A percentile compares a stretch with the other conserved stretches of the same genome.
phyloP scores from a whole-genome alignment of 2,797 vertebrate species.

The Melanotaenia maccullochi region DNA sequence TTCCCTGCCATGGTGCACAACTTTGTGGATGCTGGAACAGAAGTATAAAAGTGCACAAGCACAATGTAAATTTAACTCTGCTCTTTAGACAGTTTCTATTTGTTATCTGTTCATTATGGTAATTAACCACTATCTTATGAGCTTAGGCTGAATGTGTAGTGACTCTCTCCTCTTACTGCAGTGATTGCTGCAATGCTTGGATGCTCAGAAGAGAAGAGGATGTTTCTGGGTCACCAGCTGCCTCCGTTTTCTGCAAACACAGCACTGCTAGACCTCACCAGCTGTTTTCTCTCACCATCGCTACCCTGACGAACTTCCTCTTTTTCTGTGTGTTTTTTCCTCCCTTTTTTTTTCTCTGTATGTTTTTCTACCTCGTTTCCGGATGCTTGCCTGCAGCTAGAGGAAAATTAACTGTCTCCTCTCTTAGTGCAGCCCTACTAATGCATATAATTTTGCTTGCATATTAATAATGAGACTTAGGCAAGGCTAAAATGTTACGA shows the following conservation, averaged over 20 bases:
- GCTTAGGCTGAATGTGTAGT: conserved; percentile 26
- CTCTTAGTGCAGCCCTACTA: conserved; percentile 26
- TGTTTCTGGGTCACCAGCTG: conserved; percentile 82
- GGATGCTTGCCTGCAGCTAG: conserved; percentile 62
- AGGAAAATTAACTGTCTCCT: conserved; percentile 61
- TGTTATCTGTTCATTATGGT: conserved; percentile 51
- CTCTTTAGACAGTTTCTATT: conserved; percentile 38
- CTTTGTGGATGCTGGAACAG: conserved; percentile 5
- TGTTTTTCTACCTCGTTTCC: conserved; percentile 40
- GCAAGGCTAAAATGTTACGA: conserved; percentile 42
- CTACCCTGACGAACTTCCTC: conserved; percentile 54
- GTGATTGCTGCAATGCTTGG: conserved; percentile 54
- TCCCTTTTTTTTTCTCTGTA: conserved; percentile 2
- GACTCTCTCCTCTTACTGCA: conserved; percentile 42
- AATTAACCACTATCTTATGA: conserved; percentile 48
- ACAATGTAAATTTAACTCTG: conserved; percentile 27
- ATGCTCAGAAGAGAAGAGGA: conserved; percentile 52
- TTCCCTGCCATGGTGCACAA: neutral
- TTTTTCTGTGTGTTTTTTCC: neutral
- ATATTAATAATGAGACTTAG: conserved; percentile 51
- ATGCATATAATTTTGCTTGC: conserved; percentile 59
- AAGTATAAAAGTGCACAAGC: conserved; percentile 31
- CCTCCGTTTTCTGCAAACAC: conserved; percentile 73
- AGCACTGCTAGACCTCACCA: conserved; percentile 77
- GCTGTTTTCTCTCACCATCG: conserved; percentile 71